Evolutionary conservation across 2,888 invertebrate species (phyloP).

Genomic region (Nemapogon koenigi): DNA sequence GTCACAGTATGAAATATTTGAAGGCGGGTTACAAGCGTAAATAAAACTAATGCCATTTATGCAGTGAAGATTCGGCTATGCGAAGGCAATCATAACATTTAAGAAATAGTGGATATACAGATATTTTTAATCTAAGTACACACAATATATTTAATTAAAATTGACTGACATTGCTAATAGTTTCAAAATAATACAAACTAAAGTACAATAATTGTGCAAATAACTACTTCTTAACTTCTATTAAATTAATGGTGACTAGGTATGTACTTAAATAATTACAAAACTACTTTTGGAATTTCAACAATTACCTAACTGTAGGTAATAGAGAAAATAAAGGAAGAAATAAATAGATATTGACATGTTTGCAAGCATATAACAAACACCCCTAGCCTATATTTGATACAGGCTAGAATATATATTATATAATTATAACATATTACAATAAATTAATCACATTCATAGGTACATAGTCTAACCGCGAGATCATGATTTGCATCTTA

Average conservation of each 20-base stretch:
- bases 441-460: conserved; percentile 51
- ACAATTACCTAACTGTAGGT: conserved; percentile 17
- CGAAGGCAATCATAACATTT: conserved; percentile 12
- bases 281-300: conserved; percentile 5
- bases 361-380: conserved; percentile 30
- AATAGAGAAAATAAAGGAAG: conserved; percentile 21
- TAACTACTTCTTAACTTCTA: conserved; percentile 3
- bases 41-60: conserved; percentile 13
- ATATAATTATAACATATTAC: conserved; percentile 23
- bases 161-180: conserved; percentile 51
- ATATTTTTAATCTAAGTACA: conserved; percentile 41
- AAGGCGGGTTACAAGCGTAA: no score
- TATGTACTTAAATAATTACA: not conserved
- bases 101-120: conserved; percentile 30
- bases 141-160: conserved; percentile 40
- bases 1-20: no score
- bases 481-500: conserved; percentile 57
- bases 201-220: conserved; percentile 5
- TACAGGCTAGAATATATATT: conserved; percentile 34
- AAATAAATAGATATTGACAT: conserved; percentile 22
- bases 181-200: conserved; percentile 19
- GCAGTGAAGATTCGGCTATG: conserved; percentile 10
- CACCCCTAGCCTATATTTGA: conserved; percentile 33
- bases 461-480: conserved; percentile 52
- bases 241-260: conserved; percentile 5